Evolutionary conservation across 2,888 invertebrate species (phyloP), one percentile per base, ranked within the genome.

Genomic region (Eurytoma adleriae): DNA sequence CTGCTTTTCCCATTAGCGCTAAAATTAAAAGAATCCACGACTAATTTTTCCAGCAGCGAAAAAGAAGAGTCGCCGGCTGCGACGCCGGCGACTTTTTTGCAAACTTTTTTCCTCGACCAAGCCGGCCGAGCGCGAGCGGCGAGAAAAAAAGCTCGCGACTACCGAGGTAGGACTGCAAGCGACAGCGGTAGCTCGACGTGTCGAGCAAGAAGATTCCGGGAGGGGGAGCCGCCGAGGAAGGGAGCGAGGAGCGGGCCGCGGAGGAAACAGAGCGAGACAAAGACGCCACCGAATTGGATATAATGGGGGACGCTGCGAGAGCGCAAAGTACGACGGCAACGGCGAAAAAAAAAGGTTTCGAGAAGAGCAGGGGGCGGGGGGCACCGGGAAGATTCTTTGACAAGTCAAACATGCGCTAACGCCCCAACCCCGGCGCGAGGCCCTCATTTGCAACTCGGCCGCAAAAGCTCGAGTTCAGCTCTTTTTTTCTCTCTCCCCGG

Each of bases 371-470:
- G 40, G 61, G 64, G 69, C 56, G 56, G 24, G 64, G 54, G 59
- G 16, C 57, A 24, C 56, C 48, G 16, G 56, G 71, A 66, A 30
- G 59, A 64, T 84, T 86, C 86, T 86, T 86, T 86, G 86, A 86
- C 85, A 86, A 86, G 85, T 86, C 85, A 85, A 86, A 86, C 85
- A 85, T 86, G 86, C 84, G 85, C 86, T 86, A 86, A 86, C 84
- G 82, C 84, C 84, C 67, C 13, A 24, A 16, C 54, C n/a, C 14
- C n/a, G 56, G 40, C 70, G 57, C 52, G 59, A 62, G 66, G 50
- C 74, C 79, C 77, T 81, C 81, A 73, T 82, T 82, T 80, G 69
- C 77, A 78, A 66, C 72, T 76, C 62, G 77, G 77, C 67, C 66
- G 57, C 70, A 79, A 73, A 78, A 75, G 74, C 72, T 62, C 69